phyloP scores from a whole-genome alignment of 2,888 invertebrate genomes.

The Sinotaia quadrata region DNA sequence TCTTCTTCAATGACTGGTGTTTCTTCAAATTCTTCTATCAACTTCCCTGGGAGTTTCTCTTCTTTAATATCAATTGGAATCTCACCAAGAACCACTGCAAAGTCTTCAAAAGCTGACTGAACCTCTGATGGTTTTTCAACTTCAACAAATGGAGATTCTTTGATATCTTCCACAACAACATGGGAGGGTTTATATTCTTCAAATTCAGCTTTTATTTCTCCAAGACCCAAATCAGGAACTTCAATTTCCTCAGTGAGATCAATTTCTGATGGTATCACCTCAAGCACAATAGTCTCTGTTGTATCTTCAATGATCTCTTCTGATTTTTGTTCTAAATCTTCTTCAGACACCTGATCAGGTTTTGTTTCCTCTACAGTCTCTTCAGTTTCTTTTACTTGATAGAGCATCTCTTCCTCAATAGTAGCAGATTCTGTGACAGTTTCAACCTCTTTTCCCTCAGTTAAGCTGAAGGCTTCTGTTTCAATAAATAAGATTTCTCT shows the following conservation, averaged over 20 bases:
- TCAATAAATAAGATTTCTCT: conserved; percentile 36
- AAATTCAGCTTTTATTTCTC: conserved; percentile 11
- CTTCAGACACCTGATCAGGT: conserved; percentile 31
- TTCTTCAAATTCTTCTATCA: conserved; percentile 12
- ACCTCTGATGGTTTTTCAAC: conserved; percentile 37
- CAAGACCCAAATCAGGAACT: conserved; percentile 21
- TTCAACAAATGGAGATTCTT: conserved; percentile 35
- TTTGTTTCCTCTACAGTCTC: conserved; percentile 27
- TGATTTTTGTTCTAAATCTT: conserved; percentile 30
- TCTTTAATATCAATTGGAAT: conserved; percentile 1
- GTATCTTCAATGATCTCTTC: conserved; percentile 34
- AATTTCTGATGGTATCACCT: conserved; percentile 25
- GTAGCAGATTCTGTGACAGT: conserved; percentile 16
- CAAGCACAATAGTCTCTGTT: conserved; percentile 24
- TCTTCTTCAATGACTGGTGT: conserved; percentile 27
- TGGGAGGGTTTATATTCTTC: conserved; percentile 32
- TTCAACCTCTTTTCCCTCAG: conserved; percentile 20
- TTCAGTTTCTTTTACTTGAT: conserved; percentile 26
- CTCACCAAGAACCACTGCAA: conserved; percentile 15
- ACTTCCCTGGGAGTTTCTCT: conserved; percentile 5
- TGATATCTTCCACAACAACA: conserved; percentile 36
- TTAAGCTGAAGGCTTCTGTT: conserved; percentile 5
- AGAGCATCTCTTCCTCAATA: conserved; percentile 20
- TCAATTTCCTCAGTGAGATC: conserved; percentile 25
- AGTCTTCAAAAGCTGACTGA: conserved; percentile 27